A percentile compares a stretch with the other conserved stretches of the same genome.
phyloP scores from a whole-genome alignment of 2,797 vertebrate genomes.

The Harpagifer antarcticus region DNA sequence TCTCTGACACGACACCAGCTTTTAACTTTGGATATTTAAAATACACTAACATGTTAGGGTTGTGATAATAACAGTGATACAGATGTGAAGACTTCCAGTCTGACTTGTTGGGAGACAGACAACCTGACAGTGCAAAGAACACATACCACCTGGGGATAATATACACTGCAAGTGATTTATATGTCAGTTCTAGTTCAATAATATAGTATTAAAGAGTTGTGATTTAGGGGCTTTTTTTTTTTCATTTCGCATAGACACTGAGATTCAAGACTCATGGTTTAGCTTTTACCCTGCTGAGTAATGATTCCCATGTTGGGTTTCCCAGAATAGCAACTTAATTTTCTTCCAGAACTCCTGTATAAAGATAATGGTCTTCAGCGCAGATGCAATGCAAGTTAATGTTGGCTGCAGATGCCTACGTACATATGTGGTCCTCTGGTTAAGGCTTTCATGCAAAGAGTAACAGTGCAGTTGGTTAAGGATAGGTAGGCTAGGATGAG shows the following conservation, averaged over 20 bases:
- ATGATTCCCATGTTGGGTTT: constrained; percentile 43
- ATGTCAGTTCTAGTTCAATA: constrained; percentile 72
- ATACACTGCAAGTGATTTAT: constrained; percentile 66
- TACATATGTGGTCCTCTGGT: constrained; percentile 2
- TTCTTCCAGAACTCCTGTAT: constrained; percentile 8
- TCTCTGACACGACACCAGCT: constrained; percentile 28
- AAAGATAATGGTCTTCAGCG: constrained; percentile 1
- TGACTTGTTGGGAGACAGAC: constrained; percentile 61
- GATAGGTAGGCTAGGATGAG: background rate
- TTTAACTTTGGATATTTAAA: constrained; percentile 54
- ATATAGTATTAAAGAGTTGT: constrained; percentile 70
- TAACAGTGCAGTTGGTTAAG: background rate
- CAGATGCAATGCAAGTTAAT: constrained; percentile 12
- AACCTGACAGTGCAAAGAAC: constrained; percentile 63
- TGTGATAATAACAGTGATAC: constrained; percentile 74
- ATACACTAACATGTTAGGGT: constrained; percentile 44
- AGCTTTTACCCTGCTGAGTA: constrained; percentile 47
- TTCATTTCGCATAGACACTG: constrained; percentile 57
- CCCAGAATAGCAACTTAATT: constrained; percentile 28
- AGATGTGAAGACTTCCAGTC: constrained; percentile 65
- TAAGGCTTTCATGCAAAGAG: background rate
- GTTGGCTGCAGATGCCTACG: background rate
- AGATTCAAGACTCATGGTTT: constrained; percentile 41
- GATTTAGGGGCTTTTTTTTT: constrained; percentile 71
- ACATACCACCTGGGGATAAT: constrained; percentile 65